These are phyloP conservation scores for Drosophila pachea DNA, from an alignment of 1,140 invertebrate species.

Conservation along the genomic window DNA sequence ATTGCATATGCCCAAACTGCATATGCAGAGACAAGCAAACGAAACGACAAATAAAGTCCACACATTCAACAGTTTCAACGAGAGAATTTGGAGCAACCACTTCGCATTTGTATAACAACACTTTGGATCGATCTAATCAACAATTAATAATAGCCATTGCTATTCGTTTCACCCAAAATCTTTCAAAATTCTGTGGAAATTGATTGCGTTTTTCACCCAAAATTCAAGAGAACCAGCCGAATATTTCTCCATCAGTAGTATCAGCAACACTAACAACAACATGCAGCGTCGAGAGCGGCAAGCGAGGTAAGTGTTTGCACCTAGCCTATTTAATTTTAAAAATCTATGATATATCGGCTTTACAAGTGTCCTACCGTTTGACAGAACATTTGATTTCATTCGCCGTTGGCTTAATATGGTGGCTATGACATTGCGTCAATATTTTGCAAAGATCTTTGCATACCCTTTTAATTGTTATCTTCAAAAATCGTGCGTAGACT, in stretches of 20 bases:
- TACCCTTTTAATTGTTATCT: background rate
- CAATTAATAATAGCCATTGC: conserved; percentile 37
- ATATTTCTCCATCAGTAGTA: conserved; percentile 10
- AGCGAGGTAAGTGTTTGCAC: conserved; percentile 62
- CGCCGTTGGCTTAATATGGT: conserved; percentile 8
- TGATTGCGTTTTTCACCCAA: conserved; percentile 56
- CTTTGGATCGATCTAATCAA: conserved; percentile 47
- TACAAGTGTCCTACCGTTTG: background rate
- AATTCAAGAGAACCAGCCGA: conserved; percentile 50
- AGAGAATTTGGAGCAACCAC: conserved; percentile 7
- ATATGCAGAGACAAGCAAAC: conserved; percentile 7
- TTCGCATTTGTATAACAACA: conserved; percentile 30
- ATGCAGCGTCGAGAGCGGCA: conserved; percentile 72
- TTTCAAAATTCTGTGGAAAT: conserved; percentile 59
- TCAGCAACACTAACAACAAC: conserved; percentile 24
- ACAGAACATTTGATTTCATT: conserved; percentile 19
- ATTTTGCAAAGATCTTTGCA: conserved; percentile 8
- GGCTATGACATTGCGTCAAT: conserved; percentile 12
- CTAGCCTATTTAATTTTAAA: background rate
- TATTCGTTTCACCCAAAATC: conserved; percentile 47
- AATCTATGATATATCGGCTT: conserved; percentile 3
- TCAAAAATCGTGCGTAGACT: conserved; percentile 18
- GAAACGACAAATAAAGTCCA: conserved; percentile 19
- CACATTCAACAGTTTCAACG: conserved; percentile 37
- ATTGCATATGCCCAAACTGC: conserved; percentile 5